These are phyloP conservation scores for Lophius americanus DNA, from an alignment of 2,797 vertebrate species.

Conservation along the genomic window DNA sequence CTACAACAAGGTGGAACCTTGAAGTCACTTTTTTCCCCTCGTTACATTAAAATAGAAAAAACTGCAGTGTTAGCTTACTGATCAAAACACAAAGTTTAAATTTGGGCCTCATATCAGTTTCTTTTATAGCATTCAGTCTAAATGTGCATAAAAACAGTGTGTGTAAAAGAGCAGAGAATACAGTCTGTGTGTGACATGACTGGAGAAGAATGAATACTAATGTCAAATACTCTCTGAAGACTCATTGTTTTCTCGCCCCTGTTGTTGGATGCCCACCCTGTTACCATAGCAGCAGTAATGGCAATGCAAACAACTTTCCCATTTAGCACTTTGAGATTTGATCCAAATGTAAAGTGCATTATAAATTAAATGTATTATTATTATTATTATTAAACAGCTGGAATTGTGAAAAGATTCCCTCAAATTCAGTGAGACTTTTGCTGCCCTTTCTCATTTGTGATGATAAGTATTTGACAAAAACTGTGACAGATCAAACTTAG, in stretches of 20 bases:
- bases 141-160: not conserved
- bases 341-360: no score
- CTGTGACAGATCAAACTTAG: not conserved
- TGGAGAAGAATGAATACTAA: slow-evolving; percentile 42
- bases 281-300: slow-evolving; percentile 56
- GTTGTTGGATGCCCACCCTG: slow-evolving; percentile 43
- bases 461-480: slow-evolving; percentile 15
- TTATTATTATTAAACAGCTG: no score
- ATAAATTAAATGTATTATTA: no score
- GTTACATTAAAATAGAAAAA: no score
- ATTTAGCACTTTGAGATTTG: no score
- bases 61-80: not conserved
- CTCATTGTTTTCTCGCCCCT: slow-evolving; percentile 54
- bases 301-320: no score
- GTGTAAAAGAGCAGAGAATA: not conserved
- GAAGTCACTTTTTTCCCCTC: no score
- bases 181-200: slow-evolving; percentile 14
- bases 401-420: slow-evolving; percentile 36
- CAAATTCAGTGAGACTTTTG: slow-evolving; percentile 21
- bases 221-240: slow-evolving; percentile 41
- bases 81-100: not conserved
- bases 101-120: not conserved
- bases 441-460: slow-evolving; percentile 1
- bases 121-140: slow-evolving; percentile 1
- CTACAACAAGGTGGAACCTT: no score